Evolutionary conservation across 2,797 vertebrate genomes (phyloP).

Genomic region (Anabas testudineus): DNA sequence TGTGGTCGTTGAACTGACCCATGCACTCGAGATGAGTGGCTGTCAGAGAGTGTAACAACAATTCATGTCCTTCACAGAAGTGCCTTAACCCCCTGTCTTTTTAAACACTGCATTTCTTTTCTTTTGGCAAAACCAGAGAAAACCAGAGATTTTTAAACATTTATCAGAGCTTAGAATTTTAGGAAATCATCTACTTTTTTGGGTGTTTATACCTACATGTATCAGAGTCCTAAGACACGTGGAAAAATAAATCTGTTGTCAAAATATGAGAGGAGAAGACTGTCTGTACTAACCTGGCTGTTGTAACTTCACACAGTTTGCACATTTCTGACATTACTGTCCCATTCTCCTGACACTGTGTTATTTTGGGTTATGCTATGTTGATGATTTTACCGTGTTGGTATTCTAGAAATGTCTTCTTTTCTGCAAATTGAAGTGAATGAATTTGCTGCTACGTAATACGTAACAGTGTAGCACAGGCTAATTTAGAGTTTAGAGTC

Average conservation of each 20-base stretch:
- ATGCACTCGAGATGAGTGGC: not conserved
- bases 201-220: not conserved
- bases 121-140: not conserved
- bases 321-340: slow-evolving; percentile 17
- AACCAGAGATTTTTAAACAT: not conserved
- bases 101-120: not conserved
- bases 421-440: not conserved
- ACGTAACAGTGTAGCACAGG: not conserved
- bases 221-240: not conserved
- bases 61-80: not conserved
- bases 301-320: slow-evolving; percentile 12
- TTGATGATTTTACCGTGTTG: not conserved
- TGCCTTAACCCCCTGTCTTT: not conserved
- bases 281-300: not conserved
- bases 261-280: slow-evolving; percentile 10
- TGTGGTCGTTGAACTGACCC: slow-evolving; percentile 12
- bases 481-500: too few species aligned
- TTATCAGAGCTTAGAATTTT: not conserved
- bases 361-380: slow-evolving; percentile 29
- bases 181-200: not conserved
- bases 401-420: not conserved
- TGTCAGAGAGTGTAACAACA: not conserved
- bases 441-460: not conserved
- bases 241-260: slow-evolving; percentile 7
- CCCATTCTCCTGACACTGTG: slow-evolving; percentile 4